A percentile compares a stretch with the other conserved stretches of the same genome.
Conservation (phyloP, 2,113 vertebrate genomes). For the Donacobius atricapilla region DNA sequence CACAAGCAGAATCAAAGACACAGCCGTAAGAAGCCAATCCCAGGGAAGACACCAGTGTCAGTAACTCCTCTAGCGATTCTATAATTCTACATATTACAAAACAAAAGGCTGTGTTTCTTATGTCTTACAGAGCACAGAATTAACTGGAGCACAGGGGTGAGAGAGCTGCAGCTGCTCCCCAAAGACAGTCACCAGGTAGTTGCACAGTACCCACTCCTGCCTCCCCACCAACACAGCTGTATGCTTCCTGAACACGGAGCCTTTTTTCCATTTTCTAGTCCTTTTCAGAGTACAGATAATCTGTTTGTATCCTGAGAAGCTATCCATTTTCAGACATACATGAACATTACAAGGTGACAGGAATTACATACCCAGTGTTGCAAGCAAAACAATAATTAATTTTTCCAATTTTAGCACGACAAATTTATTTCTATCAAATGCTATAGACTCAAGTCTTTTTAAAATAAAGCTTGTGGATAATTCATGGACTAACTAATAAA, state of each 20-base stretch:
- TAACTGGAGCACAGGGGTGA: background rate
- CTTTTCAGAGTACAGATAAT: background rate
- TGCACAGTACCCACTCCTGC: background rate
- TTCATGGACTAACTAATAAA: background rate
- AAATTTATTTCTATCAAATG: background rate
- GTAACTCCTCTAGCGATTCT: background rate
- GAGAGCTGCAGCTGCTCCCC: background rate
- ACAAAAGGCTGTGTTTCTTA: background rate
- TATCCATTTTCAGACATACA: background rate
- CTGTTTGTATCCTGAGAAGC: background rate
- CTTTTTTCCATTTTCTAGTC: background rate
- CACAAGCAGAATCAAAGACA: background rate
- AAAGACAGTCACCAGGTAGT: background rate
- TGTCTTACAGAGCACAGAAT: background rate
- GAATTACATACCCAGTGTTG: background rate
- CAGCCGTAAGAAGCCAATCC: background rate
- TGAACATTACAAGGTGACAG: background rate
- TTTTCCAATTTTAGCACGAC: background rate
- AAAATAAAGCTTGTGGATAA: background rate
- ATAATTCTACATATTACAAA: rapidly evolving
- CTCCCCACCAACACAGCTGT: background rate
- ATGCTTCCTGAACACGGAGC: rapidly evolving
- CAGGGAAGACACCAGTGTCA: background rate
- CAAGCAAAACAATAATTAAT: background rate
- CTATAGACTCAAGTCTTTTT: background rate